Conservation (phyloP, 2,888 invertebrate genomes). For the Acanthosepion esculentum region DNA sequence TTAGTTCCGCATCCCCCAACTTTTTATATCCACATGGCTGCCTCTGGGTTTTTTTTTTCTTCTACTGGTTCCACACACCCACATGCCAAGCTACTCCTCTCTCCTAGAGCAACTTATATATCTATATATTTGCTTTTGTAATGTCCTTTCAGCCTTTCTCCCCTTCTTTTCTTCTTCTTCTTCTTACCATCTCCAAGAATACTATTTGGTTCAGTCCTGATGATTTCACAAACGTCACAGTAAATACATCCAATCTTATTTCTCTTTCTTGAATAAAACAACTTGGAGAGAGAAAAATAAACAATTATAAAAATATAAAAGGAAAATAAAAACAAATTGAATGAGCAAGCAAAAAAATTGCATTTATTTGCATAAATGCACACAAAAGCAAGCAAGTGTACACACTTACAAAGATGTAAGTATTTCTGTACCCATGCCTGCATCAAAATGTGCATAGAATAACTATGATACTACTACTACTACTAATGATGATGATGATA, state of each 20-base stretch:
- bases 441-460: too few relatives aligned
- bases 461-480: too few relatives aligned
- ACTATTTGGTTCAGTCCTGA: too few relatives aligned
- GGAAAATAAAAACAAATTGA: neutral
- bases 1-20: neutral
- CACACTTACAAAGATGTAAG: constrained; percentile 38
- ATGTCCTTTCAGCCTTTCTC: too few relatives aligned
- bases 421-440: neutral
- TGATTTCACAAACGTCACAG: too few relatives aligned
- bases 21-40: constrained; percentile 55
- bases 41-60: constrained; percentile 54
- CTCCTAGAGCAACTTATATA: too few relatives aligned
- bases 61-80: constrained; percentile 53
- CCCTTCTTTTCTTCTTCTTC: too few relatives aligned
- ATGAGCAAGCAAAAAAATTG: neutral
- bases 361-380: constrained; percentile 40
- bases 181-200: too few relatives aligned
- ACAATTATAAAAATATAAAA: neutral
- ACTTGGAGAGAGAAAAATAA: constrained; percentile 35
- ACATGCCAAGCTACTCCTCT: constrained; percentile 49
- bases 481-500: too few relatives aligned
- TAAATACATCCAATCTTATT: too few relatives aligned
- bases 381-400: constrained; percentile 35
- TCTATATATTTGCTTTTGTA: too few relatives aligned
- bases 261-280: too few relatives aligned